Evolutionary conservation across 2,113 vertebrate species (phyloP), one percentile per base, ranked within the genome.

Genomic region (Ranitomeya variabilis): DNA sequence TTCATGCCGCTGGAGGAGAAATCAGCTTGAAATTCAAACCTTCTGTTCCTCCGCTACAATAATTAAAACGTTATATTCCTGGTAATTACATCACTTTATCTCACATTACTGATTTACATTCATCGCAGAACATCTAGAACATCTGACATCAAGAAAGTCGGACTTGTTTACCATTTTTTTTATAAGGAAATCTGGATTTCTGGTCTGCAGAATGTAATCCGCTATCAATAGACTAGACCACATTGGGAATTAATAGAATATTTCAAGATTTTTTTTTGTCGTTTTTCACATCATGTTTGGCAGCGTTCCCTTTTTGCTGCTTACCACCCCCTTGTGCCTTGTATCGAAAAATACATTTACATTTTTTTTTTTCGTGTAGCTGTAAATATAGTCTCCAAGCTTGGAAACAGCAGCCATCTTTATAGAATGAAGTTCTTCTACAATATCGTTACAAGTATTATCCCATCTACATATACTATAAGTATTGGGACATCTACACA

Each of bases 11-110:
- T 90, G 87, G 80, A 82, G 90, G 89, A 86, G 89, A 83, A 89
- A 89, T 90, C 90, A 92, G 87, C 45, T 67, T 71, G 23, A 84
- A 88, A 88, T 77, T 19, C 59, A 88, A 88, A 89, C 87, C 87
- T 84, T 89, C 87, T 89, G 87, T 78, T 85, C 45, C 31, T 85
- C 59, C 54, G 59, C 62, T 85, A 67, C 82, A 37, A 85, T 84
- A 84, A 89, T 89, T 89, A 89, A 89, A 85, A 78, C 73, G 80
- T 87, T 87, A 80, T 80, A 87, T 80, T 87, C 86, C 80, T 69
- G 31, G 86, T 87, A 87, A 87, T 87, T 80, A 87, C 86, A 87
- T 87, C 86, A 80, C 77, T 87, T 80, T 80, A 80, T 67, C 86
- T 87, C 86, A 87, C 60, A 13, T 80, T 87, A 80, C 86, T 87